Percentiles rank a stretch among this genome's conserved stretches.
phyloP scores from a whole-genome alignment of 2,888 invertebrate species.

The Calameuta filiformis region DNA sequence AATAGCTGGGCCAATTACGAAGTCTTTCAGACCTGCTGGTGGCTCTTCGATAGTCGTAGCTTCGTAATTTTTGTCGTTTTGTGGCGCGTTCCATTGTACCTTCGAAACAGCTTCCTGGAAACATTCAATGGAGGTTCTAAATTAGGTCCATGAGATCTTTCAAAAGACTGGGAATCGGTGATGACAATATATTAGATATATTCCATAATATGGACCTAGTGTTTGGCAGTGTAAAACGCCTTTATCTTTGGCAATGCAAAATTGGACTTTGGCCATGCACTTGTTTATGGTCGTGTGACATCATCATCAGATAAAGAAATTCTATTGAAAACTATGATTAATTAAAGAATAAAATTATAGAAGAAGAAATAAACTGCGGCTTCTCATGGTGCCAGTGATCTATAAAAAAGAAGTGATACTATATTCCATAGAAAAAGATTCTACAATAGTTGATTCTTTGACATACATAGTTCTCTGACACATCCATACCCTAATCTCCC shows the following conservation, averaged over 20 bases:
- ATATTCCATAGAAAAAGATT: background rate
- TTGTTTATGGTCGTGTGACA: background rate
- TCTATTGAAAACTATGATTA: background rate
- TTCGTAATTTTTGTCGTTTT: constrained; percentile 66
- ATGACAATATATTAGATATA: background rate
- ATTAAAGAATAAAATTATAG: background rate
- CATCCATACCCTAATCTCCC: constrained; percentile 76
- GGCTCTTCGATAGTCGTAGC: constrained; percentile 61
- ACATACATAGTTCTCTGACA: background rate
- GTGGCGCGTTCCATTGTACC: constrained; percentile 69
- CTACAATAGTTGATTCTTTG: background rate
- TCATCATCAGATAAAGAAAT: background rate
- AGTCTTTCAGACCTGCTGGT: constrained; percentile 70
- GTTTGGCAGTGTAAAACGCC: background rate
- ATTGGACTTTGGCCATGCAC: background rate
- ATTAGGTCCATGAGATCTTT: background rate
- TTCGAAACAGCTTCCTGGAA: constrained; percentile 71
- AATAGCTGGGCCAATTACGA: constrained; percentile 77
- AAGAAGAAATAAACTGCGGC: background rate
- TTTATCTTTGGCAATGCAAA: background rate
- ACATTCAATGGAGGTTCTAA: background rate
- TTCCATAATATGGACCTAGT: background rate
- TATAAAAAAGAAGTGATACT: background rate
- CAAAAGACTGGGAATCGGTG: background rate
- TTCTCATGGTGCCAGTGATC: background rate